Base-by-base conservation (phyloP, 2,113 vertebrate species). In the Hyperopisus bebe region DNA sequence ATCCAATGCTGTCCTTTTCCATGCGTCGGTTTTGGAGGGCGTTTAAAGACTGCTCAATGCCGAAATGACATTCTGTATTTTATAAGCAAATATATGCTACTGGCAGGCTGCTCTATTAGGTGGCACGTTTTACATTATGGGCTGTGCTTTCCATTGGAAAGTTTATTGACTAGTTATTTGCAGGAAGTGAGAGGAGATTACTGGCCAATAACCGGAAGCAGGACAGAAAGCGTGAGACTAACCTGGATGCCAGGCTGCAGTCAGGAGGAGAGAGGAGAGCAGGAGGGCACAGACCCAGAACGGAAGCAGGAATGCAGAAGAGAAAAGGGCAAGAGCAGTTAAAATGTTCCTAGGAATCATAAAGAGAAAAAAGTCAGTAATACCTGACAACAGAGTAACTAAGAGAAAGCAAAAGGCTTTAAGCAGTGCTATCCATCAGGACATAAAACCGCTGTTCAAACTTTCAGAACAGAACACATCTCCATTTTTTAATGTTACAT, bases 191-290 rank as follows among this genome's bases (percentile, higher is more conserved):
- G 77, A 35, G 21, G 74, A 47, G n/a, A 55, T 42, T 85, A 86
- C 24, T 48, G 39, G 82, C 1, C 24, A 93, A 91, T 91, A 82
- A 94, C 89, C 90, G 90, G 91, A 46, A 27, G 21, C 11, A 74
- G 62, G 11, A 74, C 46, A 93, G 91, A 92, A 58, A 92, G 88
- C 92, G 90, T 94, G 93, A 92, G 96, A 96, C 96, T 97, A 93
- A 96, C 96, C 96, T 96, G 95, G 96, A 92, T 94, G 95, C 94
- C 95, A 97, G 95, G 95, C 96, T 97, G 95, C 90, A 95, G 94
- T 95, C 89, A 95, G 95, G 91, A 95, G 92, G 94, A 93, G 92
- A 94, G 95, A 95, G 94, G 95, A 93, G 95, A 93, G 95, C 95
- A 91, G 86, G 93, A 94, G 95, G 95, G 93, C 39, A 83, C 35